phyloP scores from a whole-genome alignment of 2,888 invertebrate species.

The Aricia artaxerxes region DNA sequence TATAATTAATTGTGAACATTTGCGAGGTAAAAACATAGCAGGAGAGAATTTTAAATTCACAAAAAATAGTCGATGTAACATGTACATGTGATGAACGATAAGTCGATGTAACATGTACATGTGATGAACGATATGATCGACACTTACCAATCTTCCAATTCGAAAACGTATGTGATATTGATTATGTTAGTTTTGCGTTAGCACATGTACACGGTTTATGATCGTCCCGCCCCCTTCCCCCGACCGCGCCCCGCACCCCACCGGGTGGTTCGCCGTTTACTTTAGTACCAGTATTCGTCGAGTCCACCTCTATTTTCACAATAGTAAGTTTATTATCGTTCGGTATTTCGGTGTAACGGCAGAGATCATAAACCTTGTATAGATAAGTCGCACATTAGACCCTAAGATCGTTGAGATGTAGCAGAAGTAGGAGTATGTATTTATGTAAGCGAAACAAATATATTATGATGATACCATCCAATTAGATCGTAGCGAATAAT shows the following conservation, averaged over 20 bases:
- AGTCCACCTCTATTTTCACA: neutral
- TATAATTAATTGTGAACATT: neutral
- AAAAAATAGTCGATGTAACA: neutral
- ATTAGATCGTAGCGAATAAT: conserved; percentile 24
- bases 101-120: neutral
- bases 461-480: conserved; percentile 28
- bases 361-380: conserved; percentile 25
- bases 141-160: conserved; percentile 24
- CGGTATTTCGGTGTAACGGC: neutral
- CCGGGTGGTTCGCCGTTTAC: neutral
- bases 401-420: conserved; percentile 12
- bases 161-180: conserved; percentile 29
- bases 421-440: conserved; percentile 24
- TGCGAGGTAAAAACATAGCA: neutral
- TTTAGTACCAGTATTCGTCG: neutral
- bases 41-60: neutral
- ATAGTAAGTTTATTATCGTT: neutral
- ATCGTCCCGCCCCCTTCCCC: neutral
- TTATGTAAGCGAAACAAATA: conserved; percentile 29
- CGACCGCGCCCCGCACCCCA: neutral
- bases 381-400: conserved; percentile 26
- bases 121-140: conserved; percentile 9
- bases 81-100: neutral
- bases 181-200: conserved; percentile 18
- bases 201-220: conserved; percentile 14